A percentile compares a stretch with the other conserved stretches of the same genome.
These are phyloP conservation scores for Sarcophaga caerulescens DNA, from an alignment of 2,888 invertebrate species.

Conservation along the genomic window DNA sequence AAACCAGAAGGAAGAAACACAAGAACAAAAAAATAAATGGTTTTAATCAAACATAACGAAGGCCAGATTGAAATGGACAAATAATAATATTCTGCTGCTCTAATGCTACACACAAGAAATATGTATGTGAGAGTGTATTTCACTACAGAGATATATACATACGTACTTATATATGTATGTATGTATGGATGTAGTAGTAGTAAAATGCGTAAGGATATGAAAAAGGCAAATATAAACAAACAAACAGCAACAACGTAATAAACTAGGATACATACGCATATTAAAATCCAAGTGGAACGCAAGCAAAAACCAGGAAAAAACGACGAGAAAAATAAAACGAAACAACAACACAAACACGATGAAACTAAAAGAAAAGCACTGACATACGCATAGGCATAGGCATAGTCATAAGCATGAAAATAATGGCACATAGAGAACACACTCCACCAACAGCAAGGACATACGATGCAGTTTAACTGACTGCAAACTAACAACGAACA, in stretches of 20 bases:
- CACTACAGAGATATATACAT: too few species aligned
- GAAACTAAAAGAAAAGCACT: conserved; percentile 58
- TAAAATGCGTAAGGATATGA: conserved; percentile 29
- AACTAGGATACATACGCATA: conserved; percentile 39
- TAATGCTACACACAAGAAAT: neutral
- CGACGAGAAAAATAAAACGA: neutral
- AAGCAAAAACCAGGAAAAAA: too few species aligned
- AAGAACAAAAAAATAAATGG: neutral
- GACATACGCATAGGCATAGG: conserved; percentile 30
- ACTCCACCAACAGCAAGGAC: conserved; percentile 47
- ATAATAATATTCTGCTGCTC: conserved; percentile 1
- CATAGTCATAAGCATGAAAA: conserved; percentile 56
- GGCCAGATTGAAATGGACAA: conserved; percentile 42
- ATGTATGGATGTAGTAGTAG: neutral
- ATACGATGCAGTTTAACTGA: conserved; percentile 17
- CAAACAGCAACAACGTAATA: too few species aligned
- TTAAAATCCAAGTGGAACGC: conserved; percentile 18
- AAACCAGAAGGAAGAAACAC: conserved; percentile 2
- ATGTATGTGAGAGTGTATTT: neutral
- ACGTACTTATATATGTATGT: too few species aligned
- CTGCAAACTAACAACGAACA: neutral
- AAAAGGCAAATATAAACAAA: conserved; percentile 13
- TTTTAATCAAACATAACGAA: conserved; percentile 42
- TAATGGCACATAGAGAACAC: conserved; percentile 56
- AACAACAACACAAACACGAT: neutral